Base-by-base conservation (phyloP, 2,888 invertebrate species). In the Lucinisca nassula region DNA sequence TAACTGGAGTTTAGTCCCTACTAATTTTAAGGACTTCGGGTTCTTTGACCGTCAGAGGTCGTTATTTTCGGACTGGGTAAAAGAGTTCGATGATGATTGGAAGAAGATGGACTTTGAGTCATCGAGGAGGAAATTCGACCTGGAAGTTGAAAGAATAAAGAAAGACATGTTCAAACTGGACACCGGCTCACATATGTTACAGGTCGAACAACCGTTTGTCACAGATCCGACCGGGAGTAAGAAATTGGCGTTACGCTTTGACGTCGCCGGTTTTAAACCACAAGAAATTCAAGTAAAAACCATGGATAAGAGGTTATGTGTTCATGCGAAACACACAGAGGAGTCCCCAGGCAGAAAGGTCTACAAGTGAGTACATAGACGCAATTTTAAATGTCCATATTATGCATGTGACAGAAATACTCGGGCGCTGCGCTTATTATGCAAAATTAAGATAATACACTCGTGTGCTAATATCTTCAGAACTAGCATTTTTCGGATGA, bases 241-340 rank as follows among this genome's bases (percentile, higher is more conserved):
- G 81, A 92, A 93, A 96, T 97, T 99, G 92, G 99, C 99, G 96
- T 97, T 99, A n/a, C 97, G 99, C 95, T 99, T 99, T 97, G 99
- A 99, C 96, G 99, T 99, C 94, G 98, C 98, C 96, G 98, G 99
- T 97, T 99, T 99, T 97, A 98, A 98, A 83, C 97, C 97, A 3
- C 99, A 99, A 97, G 99, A 99, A 97, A 99, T 99, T 96, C 98
- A 99, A 96, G 99, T 99, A 93, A 99, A 99, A 97, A 99, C 99
- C 92, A 98, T 99, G 95, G 99, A 99, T 97, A 99, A 99, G 97
- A 98, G 99, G 97, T 97, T 99, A 76, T 91, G 91, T 86, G 98
- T 99, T 72, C 99, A 99, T 96, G 99, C 99, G 89, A 99, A 99
- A 97, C 99, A 99, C 97, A 99, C 99, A 97, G 99, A 99, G 97